These are phyloP conservation scores for Petrolisthes manimaculis DNA, from an alignment of 2,888 invertebrate genomes.

Conservation along the genomic window DNA sequence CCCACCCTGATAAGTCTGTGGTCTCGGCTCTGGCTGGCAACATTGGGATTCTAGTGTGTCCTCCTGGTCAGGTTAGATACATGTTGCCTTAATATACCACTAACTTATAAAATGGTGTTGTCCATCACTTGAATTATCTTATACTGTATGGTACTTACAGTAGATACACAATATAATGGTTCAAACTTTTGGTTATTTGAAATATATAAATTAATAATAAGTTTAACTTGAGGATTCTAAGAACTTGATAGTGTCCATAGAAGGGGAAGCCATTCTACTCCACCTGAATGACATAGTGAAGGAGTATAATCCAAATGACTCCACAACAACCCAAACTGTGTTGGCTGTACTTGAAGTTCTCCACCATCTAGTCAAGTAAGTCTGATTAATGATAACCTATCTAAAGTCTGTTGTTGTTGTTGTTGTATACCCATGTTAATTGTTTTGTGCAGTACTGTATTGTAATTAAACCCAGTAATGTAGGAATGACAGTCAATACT, in stretches of 20 bases:
- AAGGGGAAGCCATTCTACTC: constrained; percentile 40
- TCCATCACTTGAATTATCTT: neutral
- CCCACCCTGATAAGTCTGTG: constrained; percentile 38
- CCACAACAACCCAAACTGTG: constrained; percentile 22
- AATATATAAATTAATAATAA: too few relatives aligned
- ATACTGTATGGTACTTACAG: too few relatives aligned
- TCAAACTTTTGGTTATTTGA: too few relatives aligned
- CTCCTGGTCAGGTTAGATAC: constrained; percentile 20
- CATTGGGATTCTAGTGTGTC: constrained; percentile 31
- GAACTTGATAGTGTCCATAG: constrained; percentile 17
- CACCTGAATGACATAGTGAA: constrained; percentile 40
- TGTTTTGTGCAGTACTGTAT: too few relatives aligned
- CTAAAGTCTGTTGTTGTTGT: too few relatives aligned
- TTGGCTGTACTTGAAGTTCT: constrained; percentile 34
- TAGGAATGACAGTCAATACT: too few relatives aligned
- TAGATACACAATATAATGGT: too few relatives aligned
- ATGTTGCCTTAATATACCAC: neutral
- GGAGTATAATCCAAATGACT: neutral
- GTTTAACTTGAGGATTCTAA: constrained; percentile 26
- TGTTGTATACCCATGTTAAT: too few relatives aligned
- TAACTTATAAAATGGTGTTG: neutral
- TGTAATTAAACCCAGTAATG: too few relatives aligned
- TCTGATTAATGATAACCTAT: too few relatives aligned
- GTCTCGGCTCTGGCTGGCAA: constrained; percentile 32
- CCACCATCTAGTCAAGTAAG: constrained; percentile 49